These are phyloP conservation scores for Hozukius guyotensis DNA, from an alignment of 2,797 vertebrate species.

Conservation along the genomic window DNA sequence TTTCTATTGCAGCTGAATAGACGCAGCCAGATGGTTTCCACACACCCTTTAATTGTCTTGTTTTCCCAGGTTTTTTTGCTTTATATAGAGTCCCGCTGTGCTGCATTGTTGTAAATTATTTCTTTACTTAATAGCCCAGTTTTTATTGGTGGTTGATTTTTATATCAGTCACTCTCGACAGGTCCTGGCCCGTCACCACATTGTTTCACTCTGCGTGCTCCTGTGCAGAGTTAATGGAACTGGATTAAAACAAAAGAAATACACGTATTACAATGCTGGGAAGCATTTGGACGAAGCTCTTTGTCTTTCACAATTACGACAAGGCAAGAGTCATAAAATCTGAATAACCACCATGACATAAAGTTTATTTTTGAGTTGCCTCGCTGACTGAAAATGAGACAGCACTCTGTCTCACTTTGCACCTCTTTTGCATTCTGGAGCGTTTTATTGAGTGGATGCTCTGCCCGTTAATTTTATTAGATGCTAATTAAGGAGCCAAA, in stretches of 20 bases:
- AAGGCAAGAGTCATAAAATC: constrained; percentile 25
- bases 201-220: not conserved
- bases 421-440: constrained; percentile 25
- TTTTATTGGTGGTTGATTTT: constrained; percentile 43
- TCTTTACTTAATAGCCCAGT: constrained; percentile 23
- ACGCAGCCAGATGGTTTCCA: constrained; percentile 59
- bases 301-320: not conserved
- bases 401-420: not conserved
- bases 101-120: constrained; percentile 14
- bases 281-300: not conserved
- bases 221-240: not conserved
- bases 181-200: constrained; percentile 6
- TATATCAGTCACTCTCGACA: constrained; percentile 27
- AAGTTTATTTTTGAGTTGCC: constrained; percentile 43
- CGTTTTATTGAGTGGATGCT: constrained; percentile 18
- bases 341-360: not conserved
- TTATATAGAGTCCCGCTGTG: constrained; percentile 39
- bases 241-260: not conserved
- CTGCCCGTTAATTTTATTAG: constrained; percentile 41
- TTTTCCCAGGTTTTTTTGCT: constrained; percentile 45
- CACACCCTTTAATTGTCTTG: constrained; percentile 50
- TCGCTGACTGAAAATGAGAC: not conserved
- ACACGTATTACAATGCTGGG: not conserved
- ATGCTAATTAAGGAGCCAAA: constrained; percentile 40
- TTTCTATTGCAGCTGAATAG: constrained; percentile 39